These are phyloP conservation scores for Nestor notabilis DNA, from an alignment of 2,113 vertebrate species.

Conservation along the genomic window DNA sequence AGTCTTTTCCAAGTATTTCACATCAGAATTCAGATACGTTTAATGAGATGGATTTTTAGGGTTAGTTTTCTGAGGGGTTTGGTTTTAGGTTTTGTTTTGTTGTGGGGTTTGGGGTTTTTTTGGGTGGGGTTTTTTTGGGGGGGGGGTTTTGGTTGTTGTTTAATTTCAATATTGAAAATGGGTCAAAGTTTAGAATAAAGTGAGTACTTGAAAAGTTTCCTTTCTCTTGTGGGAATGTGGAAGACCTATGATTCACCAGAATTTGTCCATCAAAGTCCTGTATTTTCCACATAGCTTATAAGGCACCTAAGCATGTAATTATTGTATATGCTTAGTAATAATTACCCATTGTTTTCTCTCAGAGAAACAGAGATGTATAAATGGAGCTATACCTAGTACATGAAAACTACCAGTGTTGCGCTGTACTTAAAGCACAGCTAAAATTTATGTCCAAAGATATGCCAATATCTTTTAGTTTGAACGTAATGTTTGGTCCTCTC, in stretches of 20 bases:
- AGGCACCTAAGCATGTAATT: not conserved
- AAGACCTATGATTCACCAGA: not conserved
- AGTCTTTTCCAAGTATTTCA: not conserved
- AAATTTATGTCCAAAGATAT: not conserved
- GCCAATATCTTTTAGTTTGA: not conserved
- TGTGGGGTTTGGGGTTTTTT: not conserved
- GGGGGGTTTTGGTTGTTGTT: too few relatives aligned
- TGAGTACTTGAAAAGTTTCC: not conserved
- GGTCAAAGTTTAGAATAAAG: slow-evolving; percentile 31
- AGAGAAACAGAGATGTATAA: not conserved
- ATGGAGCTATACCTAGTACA: not conserved
- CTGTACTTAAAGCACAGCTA: not conserved
- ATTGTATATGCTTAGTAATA: not conserved
- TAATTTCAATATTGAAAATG: not conserved
- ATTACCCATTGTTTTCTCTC: not conserved
- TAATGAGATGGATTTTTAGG: not conserved
- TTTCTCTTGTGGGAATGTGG: not conserved
- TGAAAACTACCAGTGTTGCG: fast-evolving
- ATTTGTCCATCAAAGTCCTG: not conserved
- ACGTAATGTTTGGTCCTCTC: not conserved
- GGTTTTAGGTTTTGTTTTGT: not conserved
- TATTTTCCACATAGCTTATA: not conserved
- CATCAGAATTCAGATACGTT: not conserved
- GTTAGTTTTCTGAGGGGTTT: not conserved
- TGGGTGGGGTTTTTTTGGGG: not conserved